Percentiles rank a stretch among this genome's conserved stretches.
These are phyloP conservation scores for Glareola pratincola DNA, from an alignment of 2,113 vertebrate species.

Conservation along the genomic window DNA sequence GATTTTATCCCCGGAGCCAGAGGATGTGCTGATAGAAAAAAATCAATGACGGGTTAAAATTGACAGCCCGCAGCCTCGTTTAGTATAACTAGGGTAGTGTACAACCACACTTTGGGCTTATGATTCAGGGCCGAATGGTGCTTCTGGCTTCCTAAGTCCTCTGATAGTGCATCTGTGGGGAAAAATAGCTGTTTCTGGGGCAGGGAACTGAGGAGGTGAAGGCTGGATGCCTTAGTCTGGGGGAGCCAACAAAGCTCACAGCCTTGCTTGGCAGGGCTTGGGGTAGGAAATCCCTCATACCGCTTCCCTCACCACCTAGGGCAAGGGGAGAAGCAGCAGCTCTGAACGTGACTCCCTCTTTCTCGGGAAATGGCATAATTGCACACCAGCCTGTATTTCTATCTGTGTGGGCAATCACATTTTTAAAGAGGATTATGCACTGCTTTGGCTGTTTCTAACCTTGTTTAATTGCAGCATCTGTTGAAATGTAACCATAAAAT, in stretches of 20 bases:
- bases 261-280: not conserved
- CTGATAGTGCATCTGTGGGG: fast-evolving
- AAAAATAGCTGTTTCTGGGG: not conserved
- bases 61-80: not conserved
- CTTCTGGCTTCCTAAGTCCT: not conserved
- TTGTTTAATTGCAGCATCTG: not conserved
- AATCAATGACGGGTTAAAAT: not conserved
- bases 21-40: not conserved
- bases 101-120: not conserved
- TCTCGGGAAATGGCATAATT: not conserved
- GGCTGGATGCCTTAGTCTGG: not conserved
- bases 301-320: fast-evolving
- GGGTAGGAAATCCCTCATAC: not conserved
- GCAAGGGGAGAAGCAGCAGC: not conserved
- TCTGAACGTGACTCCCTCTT: not conserved
- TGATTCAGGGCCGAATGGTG: not conserved
- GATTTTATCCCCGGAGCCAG: not conserved
- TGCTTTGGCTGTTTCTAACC: not conserved
- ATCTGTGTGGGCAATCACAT: not conserved
- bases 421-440: not conserved
- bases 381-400: not conserved
- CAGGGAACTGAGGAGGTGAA: not conserved
- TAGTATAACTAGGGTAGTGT: not conserved
- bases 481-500: not conserved
- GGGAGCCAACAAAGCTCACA: not conserved